Conservation (phyloP, 2,888 invertebrate genomes). For the Arctia plantaginis region DNA sequence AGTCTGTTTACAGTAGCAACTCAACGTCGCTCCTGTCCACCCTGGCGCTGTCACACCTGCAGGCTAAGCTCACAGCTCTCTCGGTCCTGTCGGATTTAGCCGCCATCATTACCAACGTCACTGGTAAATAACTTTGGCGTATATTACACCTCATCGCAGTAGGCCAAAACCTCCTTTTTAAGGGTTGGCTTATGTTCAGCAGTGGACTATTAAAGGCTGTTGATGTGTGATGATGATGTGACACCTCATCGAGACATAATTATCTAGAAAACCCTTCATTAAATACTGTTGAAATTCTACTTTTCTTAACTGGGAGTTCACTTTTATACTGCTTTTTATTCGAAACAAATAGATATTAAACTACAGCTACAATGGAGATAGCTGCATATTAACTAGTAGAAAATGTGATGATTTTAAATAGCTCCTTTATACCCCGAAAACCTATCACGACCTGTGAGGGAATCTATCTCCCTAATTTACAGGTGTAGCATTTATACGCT, state of each 20-base stretch:
- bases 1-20: constrained; percentile 10
- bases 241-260: not conserved
- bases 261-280: not conserved
- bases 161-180: too few relatives aligned
- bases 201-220: too few relatives aligned
- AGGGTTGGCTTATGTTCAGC: too few relatives aligned
- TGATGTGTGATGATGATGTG: too few relatives aligned
- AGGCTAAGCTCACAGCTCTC: constrained; percentile 23
- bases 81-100: constrained; percentile 11
- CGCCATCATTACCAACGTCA: constrained; percentile 6
- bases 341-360: not conserved
- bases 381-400: too few relatives aligned
- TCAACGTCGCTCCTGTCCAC: constrained; percentile 7
- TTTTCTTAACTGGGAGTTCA: not conserved
- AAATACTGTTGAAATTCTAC: not conserved
- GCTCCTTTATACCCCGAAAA: too few relatives aligned
- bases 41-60: constrained; percentile 15
- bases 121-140: not conserved
- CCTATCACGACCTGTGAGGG: too few relatives aligned
- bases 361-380: too few relatives aligned
- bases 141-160: not conserved
- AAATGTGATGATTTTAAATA: too few relatives aligned
- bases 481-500: too few relatives aligned
- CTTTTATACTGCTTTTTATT: not conserved
- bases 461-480: too few relatives aligned